These are phyloP conservation scores for Galleria mellonella DNA, from an alignment of 1,140 invertebrate species.

Conservation along the genomic window DNA sequence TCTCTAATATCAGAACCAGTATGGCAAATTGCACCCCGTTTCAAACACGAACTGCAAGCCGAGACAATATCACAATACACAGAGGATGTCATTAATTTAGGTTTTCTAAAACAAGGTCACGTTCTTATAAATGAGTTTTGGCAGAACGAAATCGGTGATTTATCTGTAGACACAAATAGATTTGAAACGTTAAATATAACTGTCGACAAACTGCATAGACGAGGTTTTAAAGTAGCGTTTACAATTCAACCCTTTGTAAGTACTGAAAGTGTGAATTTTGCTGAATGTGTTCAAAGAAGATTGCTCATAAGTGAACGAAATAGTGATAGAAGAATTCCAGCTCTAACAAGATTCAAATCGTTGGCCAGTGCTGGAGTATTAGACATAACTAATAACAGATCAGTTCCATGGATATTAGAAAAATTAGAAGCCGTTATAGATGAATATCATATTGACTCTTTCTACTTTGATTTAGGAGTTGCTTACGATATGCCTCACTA, in stretches of 20 bases:
- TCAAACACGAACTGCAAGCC: slow-evolving; percentile 79
- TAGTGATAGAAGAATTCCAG: slow-evolving; percentile 83
- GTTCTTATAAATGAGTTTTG: slow-evolving; percentile 89
- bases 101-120: slow-evolving; percentile 85
- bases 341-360: slow-evolving; percentile 84
- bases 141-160: slow-evolving; percentile 88
- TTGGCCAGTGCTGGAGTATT: slow-evolving; percentile 85
- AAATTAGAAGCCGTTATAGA: slow-evolving; percentile 83
- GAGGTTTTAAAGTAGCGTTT: slow-evolving; percentile 90
- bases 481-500: slow-evolving; percentile 91
- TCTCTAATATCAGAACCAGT: slow-evolving; percentile 87
- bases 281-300: slow-evolving; percentile 82
- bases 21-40: slow-evolving; percentile 85
- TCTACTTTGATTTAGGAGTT: slow-evolving; percentile 93
- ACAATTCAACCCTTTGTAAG: slow-evolving; percentile 91
- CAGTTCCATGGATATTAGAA: slow-evolving; percentile 85
- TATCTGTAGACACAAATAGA: slow-evolving; percentile 80
- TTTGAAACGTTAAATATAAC: slow-evolving; percentile 86
- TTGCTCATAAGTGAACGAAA: slow-evolving; percentile 82
- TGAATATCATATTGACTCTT: slow-evolving; percentile 89
- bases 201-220: slow-evolving; percentile 85
- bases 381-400: slow-evolving; percentile 88
- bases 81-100: slow-evolving; percentile 84
- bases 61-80: slow-evolving; percentile 86
- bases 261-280: slow-evolving; percentile 87